Conservation (phyloP, 1,140 invertebrate genomes). For the Reticulitermes speratus region DNA sequence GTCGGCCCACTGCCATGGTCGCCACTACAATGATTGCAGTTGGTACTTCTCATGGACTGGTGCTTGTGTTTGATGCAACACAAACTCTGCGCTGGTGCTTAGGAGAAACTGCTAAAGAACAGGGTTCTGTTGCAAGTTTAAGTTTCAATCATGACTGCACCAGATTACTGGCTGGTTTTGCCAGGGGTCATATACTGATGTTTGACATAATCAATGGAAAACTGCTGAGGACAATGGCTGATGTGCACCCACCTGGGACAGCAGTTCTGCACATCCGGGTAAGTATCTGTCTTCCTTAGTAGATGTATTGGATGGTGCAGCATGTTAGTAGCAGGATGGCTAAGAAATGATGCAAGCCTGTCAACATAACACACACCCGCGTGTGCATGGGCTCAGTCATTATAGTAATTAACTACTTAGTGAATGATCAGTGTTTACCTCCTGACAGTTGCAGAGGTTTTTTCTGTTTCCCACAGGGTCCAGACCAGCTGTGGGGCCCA, state of each 20-base stretch:
- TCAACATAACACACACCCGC: too few relatives aligned
- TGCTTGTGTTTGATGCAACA: constrained; percentile 83
- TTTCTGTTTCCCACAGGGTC: too few relatives aligned
- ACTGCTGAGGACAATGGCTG: constrained; percentile 76
- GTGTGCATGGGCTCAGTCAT: too few relatives aligned
- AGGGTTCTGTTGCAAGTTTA: constrained; percentile 72
- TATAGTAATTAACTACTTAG: too few relatives aligned
- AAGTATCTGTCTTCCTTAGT: constrained; percentile 37
- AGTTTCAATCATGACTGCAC: constrained; percentile 86
- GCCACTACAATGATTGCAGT: constrained; percentile 79
- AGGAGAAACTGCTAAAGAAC: constrained; percentile 65
- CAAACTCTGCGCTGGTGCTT: constrained; percentile 83
- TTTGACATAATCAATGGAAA: constrained; percentile 75
- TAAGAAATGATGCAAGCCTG: too few relatives aligned
- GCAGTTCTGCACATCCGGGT: constrained; percentile 84
- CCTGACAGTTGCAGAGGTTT: too few relatives aligned
- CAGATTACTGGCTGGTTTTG: constrained; percentile 81
- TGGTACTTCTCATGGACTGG: constrained; percentile 89
- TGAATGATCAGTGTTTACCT: too few relatives aligned
- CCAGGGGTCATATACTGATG: constrained; percentile 83
- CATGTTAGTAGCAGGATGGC: too few relatives aligned
- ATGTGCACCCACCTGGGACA: constrained; percentile 83
- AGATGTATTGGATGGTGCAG: too few relatives aligned
- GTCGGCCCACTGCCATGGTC: constrained; percentile 79
- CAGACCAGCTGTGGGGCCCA: too few relatives aligned